Base-by-base conservation (phyloP, 2,113 vertebrate species). In the Micronycteris hirsuta region DNA sequence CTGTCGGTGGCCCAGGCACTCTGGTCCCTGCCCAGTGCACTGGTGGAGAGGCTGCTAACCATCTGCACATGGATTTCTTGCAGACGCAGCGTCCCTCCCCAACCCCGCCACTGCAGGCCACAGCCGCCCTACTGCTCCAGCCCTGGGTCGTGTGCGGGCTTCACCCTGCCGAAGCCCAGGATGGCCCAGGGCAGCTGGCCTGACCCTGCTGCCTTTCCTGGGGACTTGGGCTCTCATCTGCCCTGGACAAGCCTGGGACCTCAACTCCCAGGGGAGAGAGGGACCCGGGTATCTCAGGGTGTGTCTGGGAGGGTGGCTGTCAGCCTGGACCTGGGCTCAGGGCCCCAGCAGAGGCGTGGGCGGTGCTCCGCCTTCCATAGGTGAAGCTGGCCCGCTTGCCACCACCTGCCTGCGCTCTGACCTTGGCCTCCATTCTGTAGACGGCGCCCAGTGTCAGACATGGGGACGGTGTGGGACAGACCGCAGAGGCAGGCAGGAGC, bases 401-500 rank as follows among this genome's bases (percentile, higher is more conserved):
- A 5, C 10, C 6, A 43, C 4, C 0, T 1, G 5, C 26, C 80
- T 74, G 24, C 36, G 17, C 3, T 0, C 68, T 3, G 56, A 65
- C 45, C 70, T 45, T 5, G 4, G 11, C 22, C 20, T 52, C 24
- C 31, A 22, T 47, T 41, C 16, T 22, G 24, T 22, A 28, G 89
- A 74, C 4, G 3, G 16, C 2, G 41, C n/a, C 3, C 16, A 31
- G 67, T 0, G 33, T 49, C 67, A 52, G 80, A 5, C 1, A 0
- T 11, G 43, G n/a, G n/a, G 4, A 0, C 10, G 7, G 31, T 4
- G 16, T 15, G 65, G 45, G 45, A 16, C 16, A 15, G 49, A 52
- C 49, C 1, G 43, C 13, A 24, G 33, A 31, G 78, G 33, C 11
- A 17, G 41, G 12, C 13, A 14, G 16, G 47, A 26, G 9, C 36